Conservation (phyloP, 2,113 vertebrate genomes). For the Ammodytes marinus region DNA sequence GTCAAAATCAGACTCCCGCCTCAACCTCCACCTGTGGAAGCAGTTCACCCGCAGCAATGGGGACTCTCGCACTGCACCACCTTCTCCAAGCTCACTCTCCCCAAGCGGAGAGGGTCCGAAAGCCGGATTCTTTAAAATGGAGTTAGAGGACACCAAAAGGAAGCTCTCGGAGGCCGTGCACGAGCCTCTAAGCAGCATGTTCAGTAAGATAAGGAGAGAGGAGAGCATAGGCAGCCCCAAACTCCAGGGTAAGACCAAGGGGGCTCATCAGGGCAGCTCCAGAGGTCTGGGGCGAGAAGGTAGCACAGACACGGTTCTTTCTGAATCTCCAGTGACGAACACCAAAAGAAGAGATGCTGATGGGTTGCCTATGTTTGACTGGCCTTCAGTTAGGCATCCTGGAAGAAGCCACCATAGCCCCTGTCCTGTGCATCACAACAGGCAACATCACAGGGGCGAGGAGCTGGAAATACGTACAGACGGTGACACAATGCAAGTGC, state of each 20-base stretch:
- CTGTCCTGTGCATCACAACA: conserved; percentile 67
- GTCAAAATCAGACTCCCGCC: conserved; percentile 88
- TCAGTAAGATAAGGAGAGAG: conserved; percentile 91
- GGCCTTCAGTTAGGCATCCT: conserved; percentile 58
- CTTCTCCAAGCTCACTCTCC: conserved; percentile 85
- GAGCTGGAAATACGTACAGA: conserved; percentile 84
- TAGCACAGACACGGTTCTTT: conserved; percentile 56
- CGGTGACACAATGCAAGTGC: conserved; percentile 82
- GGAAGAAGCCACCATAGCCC: conserved; percentile 34
- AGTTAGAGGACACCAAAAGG: conserved; percentile 90
- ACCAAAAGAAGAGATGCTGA: conserved; percentile 62
- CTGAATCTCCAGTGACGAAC: conserved; percentile 55
- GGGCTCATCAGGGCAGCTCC: conserved; percentile 49
- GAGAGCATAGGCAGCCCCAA: conserved; percentile 83
- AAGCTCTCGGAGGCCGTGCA: conserved; percentile 85
- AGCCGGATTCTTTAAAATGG: conserved; percentile 88
- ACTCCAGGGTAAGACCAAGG: conserved; percentile 63
- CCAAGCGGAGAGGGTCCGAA: conserved; percentile 80
- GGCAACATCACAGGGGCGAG: conserved; percentile 53
- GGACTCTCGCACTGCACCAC: conserved; percentile 88
- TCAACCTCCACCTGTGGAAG: conserved; percentile 88
- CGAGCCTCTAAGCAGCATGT: conserved; percentile 87
- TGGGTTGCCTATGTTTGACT: conserved; percentile 68
- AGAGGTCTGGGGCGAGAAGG: conserved; percentile 63
- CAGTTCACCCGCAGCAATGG: conserved; percentile 85